Conservation (phyloP, 2,888 invertebrate genomes). For the Myopa testacea region DNA sequence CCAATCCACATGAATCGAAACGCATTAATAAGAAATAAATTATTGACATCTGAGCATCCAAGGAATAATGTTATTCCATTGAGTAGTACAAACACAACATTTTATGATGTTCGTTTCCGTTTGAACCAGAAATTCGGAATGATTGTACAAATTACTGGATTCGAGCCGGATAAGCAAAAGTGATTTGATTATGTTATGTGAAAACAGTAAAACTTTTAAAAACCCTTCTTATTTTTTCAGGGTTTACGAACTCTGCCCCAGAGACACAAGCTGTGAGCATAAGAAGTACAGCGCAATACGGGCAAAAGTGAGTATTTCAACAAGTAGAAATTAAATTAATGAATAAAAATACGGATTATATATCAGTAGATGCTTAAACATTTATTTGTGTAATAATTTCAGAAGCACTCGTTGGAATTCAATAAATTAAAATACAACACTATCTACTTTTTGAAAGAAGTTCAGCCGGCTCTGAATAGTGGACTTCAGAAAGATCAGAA, state of each 20-base stretch:
- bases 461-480: constrained; percentile 15
- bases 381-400: constrained; percentile 43
- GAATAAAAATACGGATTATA: background rate
- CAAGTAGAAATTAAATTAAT: background rate
- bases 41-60: background rate
- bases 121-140: constrained; percentile 65
- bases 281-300: constrained; percentile 66
- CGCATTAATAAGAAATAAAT: constrained; percentile 44
- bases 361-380: background rate
- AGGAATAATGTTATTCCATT: constrained; percentile 16
- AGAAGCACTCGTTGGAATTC: constrained; percentile 66
- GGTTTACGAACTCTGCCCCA: constrained; percentile 65
- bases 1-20: background rate
- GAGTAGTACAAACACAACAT: constrained; percentile 35
- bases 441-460: constrained; percentile 59
- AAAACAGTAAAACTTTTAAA: constrained; percentile 11
- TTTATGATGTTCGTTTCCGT: constrained; percentile 63
- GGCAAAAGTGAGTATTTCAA: constrained; percentile 60
- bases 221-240: constrained; percentile 51
- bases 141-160: constrained; percentile 66
- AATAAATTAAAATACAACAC: constrained; percentile 65
- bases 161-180: constrained; percentile 64
- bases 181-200: constrained; percentile 47
- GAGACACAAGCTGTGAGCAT: constrained; percentile 64
- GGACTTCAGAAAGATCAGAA: background rate